Conservation (phyloP, 1,140 invertebrate genomes). For the Heterodera carotae region DNA sequence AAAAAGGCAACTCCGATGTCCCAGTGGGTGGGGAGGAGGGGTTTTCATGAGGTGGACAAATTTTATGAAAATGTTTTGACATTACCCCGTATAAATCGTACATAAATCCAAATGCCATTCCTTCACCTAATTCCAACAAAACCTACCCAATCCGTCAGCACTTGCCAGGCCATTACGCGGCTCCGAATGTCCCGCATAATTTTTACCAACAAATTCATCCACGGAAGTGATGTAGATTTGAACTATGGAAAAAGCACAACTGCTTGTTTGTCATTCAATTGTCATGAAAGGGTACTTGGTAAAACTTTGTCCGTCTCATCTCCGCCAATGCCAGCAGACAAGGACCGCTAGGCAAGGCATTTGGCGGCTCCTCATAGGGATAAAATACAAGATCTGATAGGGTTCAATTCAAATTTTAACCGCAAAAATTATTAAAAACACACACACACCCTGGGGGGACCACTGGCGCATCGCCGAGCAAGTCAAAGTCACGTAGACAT, state of each 20-base stretch:
- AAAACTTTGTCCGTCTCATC: conserved; percentile 26
- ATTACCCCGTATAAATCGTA: no score
- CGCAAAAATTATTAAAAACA: not conserved
- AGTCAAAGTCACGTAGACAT: conserved; percentile 19
- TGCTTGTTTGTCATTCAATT: not conserved
- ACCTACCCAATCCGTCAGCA: conserved; percentile 20
- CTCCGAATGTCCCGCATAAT: conserved; percentile 18
- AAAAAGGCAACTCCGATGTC: no score
- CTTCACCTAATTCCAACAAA: not conserved
- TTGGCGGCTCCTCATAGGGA: conserved; percentile 18
- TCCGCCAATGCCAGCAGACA: conserved; percentile 23
- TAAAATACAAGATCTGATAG: conserved; percentile 17
- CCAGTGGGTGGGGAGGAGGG: no score
- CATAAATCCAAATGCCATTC: no score
- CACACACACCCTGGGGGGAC: conserved; percentile 9
- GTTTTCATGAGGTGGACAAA: no score
- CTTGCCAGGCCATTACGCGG: conserved; percentile 15
- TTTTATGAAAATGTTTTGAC: no score
- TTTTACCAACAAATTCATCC: conserved; percentile 17
- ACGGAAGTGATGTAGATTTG: conserved; percentile 13
- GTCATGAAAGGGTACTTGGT: conserved; percentile 11
- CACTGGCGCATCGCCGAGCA: conserved; percentile 22
- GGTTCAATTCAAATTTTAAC: not conserved
- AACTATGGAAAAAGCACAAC: not conserved
- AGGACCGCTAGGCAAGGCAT: conserved; percentile 13